These are phyloP conservation scores for Trachemys scripta DNA, from an alignment of 2,113 vertebrate species.

Conservation along the genomic window DNA sequence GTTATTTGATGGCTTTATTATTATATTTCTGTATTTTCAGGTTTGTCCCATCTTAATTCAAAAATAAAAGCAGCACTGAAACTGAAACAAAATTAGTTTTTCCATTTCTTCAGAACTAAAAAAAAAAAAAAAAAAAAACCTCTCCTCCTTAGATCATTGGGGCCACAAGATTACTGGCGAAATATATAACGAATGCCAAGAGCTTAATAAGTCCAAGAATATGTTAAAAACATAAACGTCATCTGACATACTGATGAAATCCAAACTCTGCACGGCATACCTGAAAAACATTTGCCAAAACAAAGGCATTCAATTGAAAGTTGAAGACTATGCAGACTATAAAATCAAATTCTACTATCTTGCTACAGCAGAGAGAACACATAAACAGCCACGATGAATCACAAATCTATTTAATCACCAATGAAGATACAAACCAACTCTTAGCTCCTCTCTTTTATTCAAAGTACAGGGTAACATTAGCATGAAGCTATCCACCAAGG, in stretches of 20 bases:
- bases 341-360: background rate
- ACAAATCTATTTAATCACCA: too few relatives aligned
- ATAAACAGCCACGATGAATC: background rate
- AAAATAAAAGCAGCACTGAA: background rate
- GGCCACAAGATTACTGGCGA: background rate
- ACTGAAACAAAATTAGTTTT: background rate
- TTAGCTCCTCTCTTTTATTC: background rate
- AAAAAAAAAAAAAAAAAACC: background rate
- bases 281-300: background rate
- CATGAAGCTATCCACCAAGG: background rate
- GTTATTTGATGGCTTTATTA: rapidly evolving
- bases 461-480: background rate
- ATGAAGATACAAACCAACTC: background rate
- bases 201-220: background rate
- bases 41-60: background rate
- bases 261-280: background rate
- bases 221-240: background rate
- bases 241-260: background rate
- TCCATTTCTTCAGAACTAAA: background rate
- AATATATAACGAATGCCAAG: background rate
- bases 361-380: background rate
- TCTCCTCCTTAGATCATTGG: background rate
- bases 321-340: background rate
- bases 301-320: background rate
- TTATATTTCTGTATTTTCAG: background rate